Percentiles rank a stretch among this genome's conserved stretches.
Evolutionary conservation across 2,888 invertebrate species (phyloP).

Genomic region (Limnephilus rhombicus): DNA sequence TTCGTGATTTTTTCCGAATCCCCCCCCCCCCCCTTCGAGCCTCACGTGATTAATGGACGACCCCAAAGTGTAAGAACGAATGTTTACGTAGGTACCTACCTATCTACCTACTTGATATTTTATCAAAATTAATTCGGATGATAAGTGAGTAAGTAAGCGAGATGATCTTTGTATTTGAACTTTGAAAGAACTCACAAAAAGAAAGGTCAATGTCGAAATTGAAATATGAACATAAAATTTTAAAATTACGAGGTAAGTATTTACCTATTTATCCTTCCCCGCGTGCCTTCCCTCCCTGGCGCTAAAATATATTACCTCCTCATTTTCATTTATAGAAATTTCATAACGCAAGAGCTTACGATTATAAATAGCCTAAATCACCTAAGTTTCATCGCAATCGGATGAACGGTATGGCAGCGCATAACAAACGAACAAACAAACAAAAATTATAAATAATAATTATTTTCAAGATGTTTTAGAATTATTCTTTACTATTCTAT

Average conservation of each 20-base stretch:
- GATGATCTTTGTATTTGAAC: slow-evolving; percentile 8
- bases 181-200: slow-evolving; percentile 1
- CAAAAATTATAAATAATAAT: background rate
- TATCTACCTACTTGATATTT: background rate
- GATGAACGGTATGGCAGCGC: too few relatives aligned
- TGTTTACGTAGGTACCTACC: background rate
- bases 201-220: slow-evolving; percentile 14
- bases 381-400: too few relatives aligned
- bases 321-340: too few relatives aligned
- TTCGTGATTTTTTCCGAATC: too few relatives aligned
- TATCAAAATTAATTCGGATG: background rate
- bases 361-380: too few relatives aligned
- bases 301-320: too few relatives aligned
- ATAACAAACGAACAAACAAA: too few relatives aligned
- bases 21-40: too few relatives aligned
- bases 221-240: background rate
- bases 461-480: background rate
- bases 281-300: too few relatives aligned
- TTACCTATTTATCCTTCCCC: background rate
- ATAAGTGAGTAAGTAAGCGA: background rate
- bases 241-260: background rate
- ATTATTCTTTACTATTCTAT: background rate
- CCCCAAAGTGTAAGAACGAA: background rate
- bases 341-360: too few relatives aligned
- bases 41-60: too few relatives aligned